phyloP scores from a whole-genome alignment of 2,797 vertebrate species.

The Phylloscopus collybita region DNA sequence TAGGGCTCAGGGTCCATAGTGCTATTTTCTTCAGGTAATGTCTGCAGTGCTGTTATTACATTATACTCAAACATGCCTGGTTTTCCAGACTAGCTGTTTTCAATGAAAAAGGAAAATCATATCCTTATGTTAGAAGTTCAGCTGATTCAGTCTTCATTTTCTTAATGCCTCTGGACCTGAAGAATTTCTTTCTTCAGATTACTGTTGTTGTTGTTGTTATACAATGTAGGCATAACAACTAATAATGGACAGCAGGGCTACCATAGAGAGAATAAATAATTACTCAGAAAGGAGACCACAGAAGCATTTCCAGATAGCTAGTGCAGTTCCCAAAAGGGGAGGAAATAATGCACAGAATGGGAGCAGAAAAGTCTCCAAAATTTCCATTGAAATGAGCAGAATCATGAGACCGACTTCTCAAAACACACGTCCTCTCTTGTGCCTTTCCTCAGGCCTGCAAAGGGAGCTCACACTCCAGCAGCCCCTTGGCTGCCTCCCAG shows the following conservation, averaged over 20 bases:
- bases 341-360: neutral
- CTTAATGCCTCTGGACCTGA: neutral
- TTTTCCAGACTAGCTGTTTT: conserved; percentile 33
- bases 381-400: neutral
- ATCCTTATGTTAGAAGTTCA: conserved; percentile 37
- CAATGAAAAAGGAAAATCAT: conserved; percentile 41
- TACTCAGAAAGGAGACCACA: neutral
- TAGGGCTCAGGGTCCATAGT: neutral
- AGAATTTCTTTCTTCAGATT: conserved; percentile 14
- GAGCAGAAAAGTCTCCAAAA: neutral
- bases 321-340: neutral
- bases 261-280: neutral
- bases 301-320: conserved; percentile 1
- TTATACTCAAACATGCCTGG: neutral
- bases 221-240: conserved; percentile 46
- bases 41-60: neutral
- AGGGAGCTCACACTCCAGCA: neutral
- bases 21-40: neutral
- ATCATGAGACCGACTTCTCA: neutral
- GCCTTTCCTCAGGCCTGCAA: neutral
- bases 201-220: conserved; percentile 27
- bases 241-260: neutral
- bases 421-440: neutral
- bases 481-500: neutral
- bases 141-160: conserved; percentile 10